phyloP scores from a whole-genome alignment of 2,113 vertebrate genomes.

The Scophthalmus maximus region DNA sequence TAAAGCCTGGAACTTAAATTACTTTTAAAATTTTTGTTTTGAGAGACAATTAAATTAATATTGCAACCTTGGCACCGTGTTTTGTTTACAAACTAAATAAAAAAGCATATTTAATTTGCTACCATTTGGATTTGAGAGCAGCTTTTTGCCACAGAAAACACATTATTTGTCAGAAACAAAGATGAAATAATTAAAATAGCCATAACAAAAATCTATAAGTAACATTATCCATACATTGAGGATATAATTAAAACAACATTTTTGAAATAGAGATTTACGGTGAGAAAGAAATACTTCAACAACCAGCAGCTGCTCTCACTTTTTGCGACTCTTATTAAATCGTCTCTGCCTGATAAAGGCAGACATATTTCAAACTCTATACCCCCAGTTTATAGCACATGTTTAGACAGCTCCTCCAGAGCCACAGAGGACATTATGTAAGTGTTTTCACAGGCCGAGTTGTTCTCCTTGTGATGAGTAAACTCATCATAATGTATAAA shows the following conservation, averaged over 20 bases:
- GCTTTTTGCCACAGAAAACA: neutral
- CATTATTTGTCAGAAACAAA: neutral
- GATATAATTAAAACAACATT: neutral
- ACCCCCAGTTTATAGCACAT: neutral
- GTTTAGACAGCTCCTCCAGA: conserved; percentile 2
- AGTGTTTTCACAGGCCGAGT: conserved; percentile 10
- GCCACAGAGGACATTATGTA: conserved; percentile 1
- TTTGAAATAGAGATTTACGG: too few species aligned
- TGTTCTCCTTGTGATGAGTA: neutral
- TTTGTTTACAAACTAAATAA: conserved; percentile 2
- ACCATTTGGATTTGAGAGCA: neutral
- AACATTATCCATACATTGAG: neutral
- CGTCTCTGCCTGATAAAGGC: conserved; percentile 4
- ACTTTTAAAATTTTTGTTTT: neutral
- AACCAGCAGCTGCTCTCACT: neutral
- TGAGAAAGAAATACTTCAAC: neutral
- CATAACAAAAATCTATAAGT: neutral
- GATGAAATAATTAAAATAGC: neutral
- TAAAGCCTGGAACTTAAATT: neutral
- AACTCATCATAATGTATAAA: neutral
- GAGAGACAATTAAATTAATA: neutral
- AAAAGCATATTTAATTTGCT: neutral
- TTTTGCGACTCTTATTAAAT: neutral
- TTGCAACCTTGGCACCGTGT: neutral
- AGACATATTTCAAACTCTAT: conserved; percentile 8